Percentiles rank a stretch among this genome's conserved stretches.
These are phyloP conservation scores for Platygyra sinensis DNA, from an alignment of 64 coral and sea anemone species.

Conservation along the genomic window DNA sequence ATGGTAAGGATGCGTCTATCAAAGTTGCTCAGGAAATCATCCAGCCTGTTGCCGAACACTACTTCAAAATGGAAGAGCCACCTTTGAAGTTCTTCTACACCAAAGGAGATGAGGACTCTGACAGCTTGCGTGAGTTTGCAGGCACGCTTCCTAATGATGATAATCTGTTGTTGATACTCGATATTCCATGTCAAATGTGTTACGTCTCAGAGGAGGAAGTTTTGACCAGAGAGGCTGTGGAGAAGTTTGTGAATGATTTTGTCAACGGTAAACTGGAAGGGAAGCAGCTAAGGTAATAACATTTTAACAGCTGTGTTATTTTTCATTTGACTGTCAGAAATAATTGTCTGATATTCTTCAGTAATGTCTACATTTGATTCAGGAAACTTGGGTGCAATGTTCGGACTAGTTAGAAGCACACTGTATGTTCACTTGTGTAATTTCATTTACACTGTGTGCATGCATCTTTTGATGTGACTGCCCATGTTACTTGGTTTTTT, in stretches of 20 bases:
- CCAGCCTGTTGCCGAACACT: slow-evolving; percentile 55
- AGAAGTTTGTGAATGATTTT: slow-evolving; percentile 81
- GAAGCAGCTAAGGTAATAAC: neutral
- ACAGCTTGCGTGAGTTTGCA: slow-evolving; percentile 77
- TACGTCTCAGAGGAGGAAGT: slow-evolving; percentile 70
- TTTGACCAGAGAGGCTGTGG: slow-evolving; percentile 53
- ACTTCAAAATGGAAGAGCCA: slow-evolving; percentile 40
- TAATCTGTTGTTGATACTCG: slow-evolving; percentile 78
- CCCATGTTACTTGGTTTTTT: neutral
- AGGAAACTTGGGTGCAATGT: too few relatives aligned
- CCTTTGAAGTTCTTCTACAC: slow-evolving; percentile 76
- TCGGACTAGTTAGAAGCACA: neutral
- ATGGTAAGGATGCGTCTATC: slow-evolving; percentile 75
- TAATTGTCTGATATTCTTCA: neutral
- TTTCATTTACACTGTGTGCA: neutral
- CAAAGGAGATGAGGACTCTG: slow-evolving; percentile 55
- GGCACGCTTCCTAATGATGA: slow-evolving; percentile 61
- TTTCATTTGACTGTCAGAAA: neutral
- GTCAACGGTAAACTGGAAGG: slow-evolving; percentile 31
- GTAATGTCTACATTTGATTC: neutral
- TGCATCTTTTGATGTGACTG: neutral
- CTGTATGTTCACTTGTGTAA: neutral
- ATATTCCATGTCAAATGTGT: slow-evolving; percentile 70
- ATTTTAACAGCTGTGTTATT: neutral
- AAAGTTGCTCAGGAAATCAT: slow-evolving; percentile 63